These are phyloP conservation scores for Litocranius walleri DNA, from an alignment of 2,113 vertebrate genomes.

Conservation along the genomic window DNA sequence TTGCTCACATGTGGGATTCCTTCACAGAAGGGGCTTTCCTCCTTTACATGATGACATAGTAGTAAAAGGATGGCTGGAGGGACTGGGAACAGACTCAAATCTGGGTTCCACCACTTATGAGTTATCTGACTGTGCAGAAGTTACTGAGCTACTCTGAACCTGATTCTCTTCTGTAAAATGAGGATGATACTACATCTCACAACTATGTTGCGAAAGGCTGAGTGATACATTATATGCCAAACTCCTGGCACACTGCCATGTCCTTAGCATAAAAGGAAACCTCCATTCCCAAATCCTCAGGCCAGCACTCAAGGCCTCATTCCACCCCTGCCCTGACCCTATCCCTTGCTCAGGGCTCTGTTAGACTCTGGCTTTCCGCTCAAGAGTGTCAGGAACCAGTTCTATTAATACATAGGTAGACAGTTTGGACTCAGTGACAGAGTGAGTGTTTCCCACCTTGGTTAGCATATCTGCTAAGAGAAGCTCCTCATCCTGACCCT, in stretches of 20 bases:
- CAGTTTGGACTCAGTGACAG: background rate
- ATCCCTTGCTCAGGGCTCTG: background rate
- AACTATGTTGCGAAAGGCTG: background rate
- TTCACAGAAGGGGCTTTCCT: background rate
- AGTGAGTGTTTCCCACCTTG: background rate
- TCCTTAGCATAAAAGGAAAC: background rate
- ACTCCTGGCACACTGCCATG: background rate
- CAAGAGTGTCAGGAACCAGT: background rate
- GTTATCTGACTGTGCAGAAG: background rate
- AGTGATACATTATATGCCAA: rapidly evolving
- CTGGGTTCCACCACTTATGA: background rate
- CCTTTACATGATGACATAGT: background rate
- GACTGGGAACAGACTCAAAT: background rate
- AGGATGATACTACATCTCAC: background rate
- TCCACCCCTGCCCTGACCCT: background rate
- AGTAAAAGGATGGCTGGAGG: background rate
- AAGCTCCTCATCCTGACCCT: background rate
- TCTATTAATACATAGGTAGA: background rate
- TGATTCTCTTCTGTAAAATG: background rate
- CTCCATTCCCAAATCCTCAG: background rate
- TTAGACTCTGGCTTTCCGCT: background rate
- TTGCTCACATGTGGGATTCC: background rate
- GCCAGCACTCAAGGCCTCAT: background rate
- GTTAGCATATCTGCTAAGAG: background rate
- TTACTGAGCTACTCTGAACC: background rate